A percentile compares a stretch with the other conserved stretches of the same genome.
Evolutionary conservation across 1,140 invertebrate species (phyloP).

Genomic region (Hylaeus volcanicus): DNA sequence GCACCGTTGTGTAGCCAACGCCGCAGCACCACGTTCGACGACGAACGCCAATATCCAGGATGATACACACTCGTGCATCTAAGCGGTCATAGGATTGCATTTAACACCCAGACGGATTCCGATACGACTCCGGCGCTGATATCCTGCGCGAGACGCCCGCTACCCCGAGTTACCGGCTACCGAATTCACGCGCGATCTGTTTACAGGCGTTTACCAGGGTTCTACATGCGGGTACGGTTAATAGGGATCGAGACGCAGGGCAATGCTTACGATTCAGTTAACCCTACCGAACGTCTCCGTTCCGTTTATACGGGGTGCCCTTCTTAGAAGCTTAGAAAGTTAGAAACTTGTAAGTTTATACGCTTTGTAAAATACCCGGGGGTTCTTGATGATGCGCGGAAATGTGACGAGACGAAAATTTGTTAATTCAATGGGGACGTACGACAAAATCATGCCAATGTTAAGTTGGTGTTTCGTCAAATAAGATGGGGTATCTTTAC

Average conservation of each 20-base stretch:
- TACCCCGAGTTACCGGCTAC: not conserved
- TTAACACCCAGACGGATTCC: not conserved
- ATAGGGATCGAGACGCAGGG: not conserved
- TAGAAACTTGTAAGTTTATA: no score
- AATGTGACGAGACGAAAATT: no score
- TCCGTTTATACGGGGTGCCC: no score
- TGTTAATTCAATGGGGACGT: no score
- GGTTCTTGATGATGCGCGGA: no score
- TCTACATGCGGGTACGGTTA: constrained; percentile 1
- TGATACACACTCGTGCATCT: constrained; percentile 43
- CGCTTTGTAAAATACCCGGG: no score
- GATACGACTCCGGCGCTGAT: constrained; percentile 8
- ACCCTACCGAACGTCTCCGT: not conserved
- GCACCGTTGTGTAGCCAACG: not conserved
- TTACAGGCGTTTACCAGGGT: constrained; percentile 3
- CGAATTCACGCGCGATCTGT: constrained; percentile 34
- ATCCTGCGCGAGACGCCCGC: not conserved
- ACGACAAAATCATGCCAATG: no score
- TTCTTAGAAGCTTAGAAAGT: no score
- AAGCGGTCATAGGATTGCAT: not conserved
- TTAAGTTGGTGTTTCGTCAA: no score
- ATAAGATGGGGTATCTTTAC: no score
- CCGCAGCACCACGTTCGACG: constrained; percentile 8
- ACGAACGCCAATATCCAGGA: constrained; percentile 36
- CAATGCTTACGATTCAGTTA: constrained; percentile 9